Evolutionary conservation across 2,797 vertebrate species (phyloP).

Genomic region (Discoglossus pictus): DNA sequence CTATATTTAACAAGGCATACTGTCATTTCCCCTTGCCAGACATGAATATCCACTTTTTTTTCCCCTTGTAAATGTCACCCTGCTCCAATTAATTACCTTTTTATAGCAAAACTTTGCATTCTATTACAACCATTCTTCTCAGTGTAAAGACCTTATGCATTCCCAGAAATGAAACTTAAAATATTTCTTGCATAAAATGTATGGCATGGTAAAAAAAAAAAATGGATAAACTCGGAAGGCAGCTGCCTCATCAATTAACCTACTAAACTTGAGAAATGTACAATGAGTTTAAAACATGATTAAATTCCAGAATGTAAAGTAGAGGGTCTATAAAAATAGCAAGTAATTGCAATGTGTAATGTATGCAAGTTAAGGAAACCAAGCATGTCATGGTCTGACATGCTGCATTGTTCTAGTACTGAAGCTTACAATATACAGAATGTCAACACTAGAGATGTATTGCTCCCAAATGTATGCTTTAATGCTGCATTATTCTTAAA

Average conservation of each 20-base stretch:
- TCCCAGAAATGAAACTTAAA: constrained; percentile 12
- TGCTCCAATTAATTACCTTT: constrained; percentile 34
- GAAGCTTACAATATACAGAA: constrained; percentile 8
- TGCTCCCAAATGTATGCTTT: background rate
- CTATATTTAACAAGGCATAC: constrained; percentile 46
- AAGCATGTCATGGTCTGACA: constrained; percentile 11
- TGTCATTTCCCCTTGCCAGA: constrained; percentile 30
- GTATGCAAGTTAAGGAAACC: constrained; percentile 17
- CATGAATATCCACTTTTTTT: constrained; percentile 15
- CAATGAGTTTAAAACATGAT: background rate
- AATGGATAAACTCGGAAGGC: background rate
- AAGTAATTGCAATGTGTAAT: constrained; percentile 11
- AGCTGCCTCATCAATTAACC: background rate
- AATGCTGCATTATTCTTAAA: constrained; percentile 15
- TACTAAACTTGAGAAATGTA: background rate
- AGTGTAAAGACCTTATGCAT: background rate
- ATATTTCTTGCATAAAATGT: constrained; percentile 18
- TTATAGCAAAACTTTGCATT: constrained; percentile 20
- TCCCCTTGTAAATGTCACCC: constrained; percentile 32
- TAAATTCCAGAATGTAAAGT: background rate
- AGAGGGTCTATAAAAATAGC: constrained; percentile 7
- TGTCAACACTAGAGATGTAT: background rate
- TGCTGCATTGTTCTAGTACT: constrained; percentile 13
- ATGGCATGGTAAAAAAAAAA: background rate
- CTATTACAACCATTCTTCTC: constrained; percentile 12